Evolutionary conservation across 2,888 invertebrate species (phyloP), one percentile per base, ranked within the genome.

Genomic region (Pollenia amentaria): DNA sequence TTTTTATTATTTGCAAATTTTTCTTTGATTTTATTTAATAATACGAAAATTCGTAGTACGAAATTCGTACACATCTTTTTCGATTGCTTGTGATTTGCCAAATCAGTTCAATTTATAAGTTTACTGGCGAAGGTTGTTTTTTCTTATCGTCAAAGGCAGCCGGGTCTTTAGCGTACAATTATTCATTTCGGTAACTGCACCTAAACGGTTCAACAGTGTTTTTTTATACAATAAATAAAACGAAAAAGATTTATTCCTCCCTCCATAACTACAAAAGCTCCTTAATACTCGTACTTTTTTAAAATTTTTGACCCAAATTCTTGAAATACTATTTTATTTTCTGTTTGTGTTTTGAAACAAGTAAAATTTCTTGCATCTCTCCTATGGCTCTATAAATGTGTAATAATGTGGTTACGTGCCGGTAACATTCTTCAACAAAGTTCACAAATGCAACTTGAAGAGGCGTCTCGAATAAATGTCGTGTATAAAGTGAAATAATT

Each of bases 321-420:
- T 65, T 72, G 1, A 51, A 57, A 40, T 65, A 57, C 29, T 29
- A 29, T 79, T 51, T 51, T 51, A 14, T 11, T 57, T 55, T 44
- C 40, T 48, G 16, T 16, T 21, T 65, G 53, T 42, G 42, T 18
- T n/a, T 53, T 62, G 70, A 16, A 16, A 51, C 53, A 62, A 51
- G 8, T 46, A 29, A 48, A 73, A 73, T 21, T 72, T 78, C 60
- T 38, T 75, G 70, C 76, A 72, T 73, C 42, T 42, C 62, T 81
- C 42, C 46, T 67, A n/a, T 81, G 12, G 11, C 46, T 65, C 40
- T 51, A 70, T 69, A 75, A 76, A 80, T 73, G 48, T 78, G 78
- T 73, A 73, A 85, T 73, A 85, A 85, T 78, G 85, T 78, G 73
- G 55, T 85, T 85, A 78, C 85, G 85, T 82, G 85, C 85, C 82